Evolutionary conservation across 2,888 invertebrate species (phyloP).

Genomic region (Allolobophora icterica): DNA sequence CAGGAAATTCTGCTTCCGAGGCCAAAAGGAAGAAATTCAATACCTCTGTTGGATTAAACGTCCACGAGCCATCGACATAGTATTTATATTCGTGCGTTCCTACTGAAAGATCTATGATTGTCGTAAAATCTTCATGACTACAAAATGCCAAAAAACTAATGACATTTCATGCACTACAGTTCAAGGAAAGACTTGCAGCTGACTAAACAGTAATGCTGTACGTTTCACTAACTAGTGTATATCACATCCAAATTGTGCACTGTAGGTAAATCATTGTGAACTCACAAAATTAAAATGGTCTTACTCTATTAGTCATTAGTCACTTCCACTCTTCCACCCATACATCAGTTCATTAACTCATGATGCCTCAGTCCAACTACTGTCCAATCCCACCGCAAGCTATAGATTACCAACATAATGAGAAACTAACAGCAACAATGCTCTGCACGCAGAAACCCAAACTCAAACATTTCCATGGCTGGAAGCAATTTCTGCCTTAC

Average conservation of each 20-base stretch:
- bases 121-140: conserved; percentile 92
- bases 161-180: neutral
- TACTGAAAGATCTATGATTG: conserved; percentile 88
- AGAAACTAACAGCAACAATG: neutral
- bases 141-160: conserved; percentile 45
- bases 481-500: no score
- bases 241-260: neutral
- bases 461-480: neutral
- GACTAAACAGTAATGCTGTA: neutral
- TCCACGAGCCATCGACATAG: conserved; percentile 65
- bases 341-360: neutral
- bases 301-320: neutral
- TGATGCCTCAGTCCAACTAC: neutral
- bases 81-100: conserved; percentile 92
- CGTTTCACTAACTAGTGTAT: neutral
- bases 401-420: neutral
- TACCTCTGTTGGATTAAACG: conserved; percentile 61
- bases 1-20: neutral
- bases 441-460: neutral
- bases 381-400: neutral
- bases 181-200: neutral
- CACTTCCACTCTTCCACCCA: neutral
- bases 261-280: neutral
- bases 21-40: neutral
- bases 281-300: neutral